Evolutionary conservation across 2,797 vertebrate species (phyloP).

Genomic region (Tarsius wallacei): DNA sequence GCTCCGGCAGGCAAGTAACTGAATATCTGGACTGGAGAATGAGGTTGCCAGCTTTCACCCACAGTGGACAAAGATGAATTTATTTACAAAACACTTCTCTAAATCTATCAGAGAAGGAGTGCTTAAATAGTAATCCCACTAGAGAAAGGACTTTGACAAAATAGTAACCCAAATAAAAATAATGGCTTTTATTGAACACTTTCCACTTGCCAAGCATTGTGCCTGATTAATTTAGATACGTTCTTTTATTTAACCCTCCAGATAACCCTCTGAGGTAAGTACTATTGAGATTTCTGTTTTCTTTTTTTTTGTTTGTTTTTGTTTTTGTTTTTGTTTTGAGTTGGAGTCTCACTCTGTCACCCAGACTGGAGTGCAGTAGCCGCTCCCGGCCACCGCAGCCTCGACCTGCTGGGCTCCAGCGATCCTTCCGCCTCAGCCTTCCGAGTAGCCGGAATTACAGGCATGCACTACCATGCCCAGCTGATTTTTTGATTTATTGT

Average conservation of each 20-base stretch:
- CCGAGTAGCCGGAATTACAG: too few relatives aligned
- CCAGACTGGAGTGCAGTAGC: too few relatives aligned
- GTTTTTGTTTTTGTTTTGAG: too few relatives aligned
- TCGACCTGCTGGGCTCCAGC: too few relatives aligned
- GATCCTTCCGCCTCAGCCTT: too few relatives aligned
- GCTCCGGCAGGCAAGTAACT: conserved; percentile 94
- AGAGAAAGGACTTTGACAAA: background rate
- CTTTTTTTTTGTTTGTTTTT: too few relatives aligned
- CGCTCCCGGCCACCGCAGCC: too few relatives aligned
- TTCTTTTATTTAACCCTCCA: background rate
- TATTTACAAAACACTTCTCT: background rate
- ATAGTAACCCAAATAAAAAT: background rate
- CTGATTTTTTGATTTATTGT: too few relatives aligned
- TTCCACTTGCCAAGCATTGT: background rate
- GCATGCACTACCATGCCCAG: too few relatives aligned
- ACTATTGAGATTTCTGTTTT: background rate
- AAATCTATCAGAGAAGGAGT: background rate
- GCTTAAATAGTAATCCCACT: background rate
- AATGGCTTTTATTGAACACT: background rate
- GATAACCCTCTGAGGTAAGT: background rate
- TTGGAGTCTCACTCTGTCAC: too few relatives aligned
- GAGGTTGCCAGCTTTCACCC: background rate
- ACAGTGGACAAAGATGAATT: background rate
- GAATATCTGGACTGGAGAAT: accelerated
- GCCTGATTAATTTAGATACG: background rate